phyloP scores from a whole-genome alignment of 2,113 vertebrate genomes.

The Lasiurus borealis region DNA sequence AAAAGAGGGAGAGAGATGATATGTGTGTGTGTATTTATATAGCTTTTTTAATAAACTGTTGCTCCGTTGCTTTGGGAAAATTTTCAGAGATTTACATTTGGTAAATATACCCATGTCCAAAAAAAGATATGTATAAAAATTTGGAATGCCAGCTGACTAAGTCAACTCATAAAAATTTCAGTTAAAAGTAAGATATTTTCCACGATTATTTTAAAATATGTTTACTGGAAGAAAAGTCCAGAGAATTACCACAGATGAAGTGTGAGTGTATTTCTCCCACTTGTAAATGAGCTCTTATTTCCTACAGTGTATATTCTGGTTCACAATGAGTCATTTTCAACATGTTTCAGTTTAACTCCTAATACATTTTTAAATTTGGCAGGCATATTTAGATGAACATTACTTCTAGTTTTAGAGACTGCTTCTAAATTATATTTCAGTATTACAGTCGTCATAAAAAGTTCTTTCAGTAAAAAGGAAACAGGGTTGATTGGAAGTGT shows the following conservation, averaged over 20 bases:
- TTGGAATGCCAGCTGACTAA: conserved; percentile 84
- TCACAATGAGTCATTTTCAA: conserved; percentile 88
- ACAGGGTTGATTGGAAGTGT: conserved; percentile 70
- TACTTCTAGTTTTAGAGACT: conserved; percentile 85
- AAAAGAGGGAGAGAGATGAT: too few relatives aligned
- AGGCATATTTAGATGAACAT: conserved; percentile 83
- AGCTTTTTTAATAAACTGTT: conserved; percentile 28
- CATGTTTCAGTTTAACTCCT: conserved; percentile 88
- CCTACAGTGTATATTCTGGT: conserved; percentile 87
- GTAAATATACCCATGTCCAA: conserved; percentile 73
- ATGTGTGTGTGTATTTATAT: background rate
- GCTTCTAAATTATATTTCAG: conserved; percentile 84
- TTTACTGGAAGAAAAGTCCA: conserved; percentile 89
- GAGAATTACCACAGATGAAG: conserved; percentile 88
- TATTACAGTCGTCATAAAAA: conserved; percentile 80
- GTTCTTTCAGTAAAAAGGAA: conserved; percentile 83
- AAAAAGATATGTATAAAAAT: conserved; percentile 81
- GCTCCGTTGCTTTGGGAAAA: conserved; percentile 23
- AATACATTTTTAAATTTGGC: conserved; percentile 88
- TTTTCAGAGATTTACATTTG: conserved; percentile 78
- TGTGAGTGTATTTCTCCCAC: conserved; percentile 89
- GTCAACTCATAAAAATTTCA: conserved; percentile 85
- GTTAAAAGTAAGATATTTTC: conserved; percentile 87
- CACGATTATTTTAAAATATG: conserved; percentile 87
- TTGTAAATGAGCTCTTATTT: conserved; percentile 90